Conservation (phyloP, 1,140 invertebrate genomes). For the Drosophila repletoides region DNA sequence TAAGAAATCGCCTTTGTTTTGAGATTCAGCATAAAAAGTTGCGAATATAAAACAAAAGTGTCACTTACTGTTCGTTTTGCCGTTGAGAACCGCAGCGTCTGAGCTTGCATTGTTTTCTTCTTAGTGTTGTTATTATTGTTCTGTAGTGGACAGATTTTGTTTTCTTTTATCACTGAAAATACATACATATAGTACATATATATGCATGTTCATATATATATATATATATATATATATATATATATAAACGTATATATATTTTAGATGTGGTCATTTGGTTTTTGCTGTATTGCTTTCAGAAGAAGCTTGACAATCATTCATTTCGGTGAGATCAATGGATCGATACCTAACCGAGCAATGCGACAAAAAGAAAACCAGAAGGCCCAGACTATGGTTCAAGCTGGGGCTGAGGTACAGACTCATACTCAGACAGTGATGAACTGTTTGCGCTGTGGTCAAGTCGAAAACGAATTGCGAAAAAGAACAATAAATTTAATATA, state of each 20-base stretch:
- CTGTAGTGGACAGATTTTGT: slow-evolving; percentile 14
- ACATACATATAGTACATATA: slow-evolving; percentile 1
- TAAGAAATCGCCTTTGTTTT: slow-evolving; percentile 71
- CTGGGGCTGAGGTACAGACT: background rate
- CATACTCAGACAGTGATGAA: slow-evolving; percentile 51
- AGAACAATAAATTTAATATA: slow-evolving; percentile 58
- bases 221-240: slow-evolving; percentile 3
- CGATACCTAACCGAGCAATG: slow-evolving; percentile 60
- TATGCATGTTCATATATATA: slow-evolving; percentile 3
- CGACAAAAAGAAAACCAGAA: slow-evolving; percentile 60
- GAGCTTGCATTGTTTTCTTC: slow-evolving; percentile 69
- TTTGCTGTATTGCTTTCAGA: slow-evolving; percentile 38
- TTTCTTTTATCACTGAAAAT: background rate
- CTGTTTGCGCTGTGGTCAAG: slow-evolving; percentile 47
- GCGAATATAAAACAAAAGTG: slow-evolving; percentile 80
- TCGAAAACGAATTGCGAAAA: slow-evolving; percentile 30
- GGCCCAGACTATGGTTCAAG: slow-evolving; percentile 15
- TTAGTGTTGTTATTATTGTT: slow-evolving; percentile 35
- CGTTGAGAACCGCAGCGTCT: slow-evolving; percentile 24
- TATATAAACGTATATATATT: background rate
- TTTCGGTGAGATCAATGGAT: slow-evolving; percentile 79
- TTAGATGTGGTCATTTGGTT: slow-evolving; percentile 40
- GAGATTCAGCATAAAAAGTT: slow-evolving; percentile 68
- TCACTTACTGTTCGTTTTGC: slow-evolving; percentile 61
- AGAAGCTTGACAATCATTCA: slow-evolving; percentile 66